These are phyloP conservation scores for Oncorhynchus tshawytscha DNA, from an alignment of 2,113 vertebrate genomes.

Conservation along the genomic window DNA sequence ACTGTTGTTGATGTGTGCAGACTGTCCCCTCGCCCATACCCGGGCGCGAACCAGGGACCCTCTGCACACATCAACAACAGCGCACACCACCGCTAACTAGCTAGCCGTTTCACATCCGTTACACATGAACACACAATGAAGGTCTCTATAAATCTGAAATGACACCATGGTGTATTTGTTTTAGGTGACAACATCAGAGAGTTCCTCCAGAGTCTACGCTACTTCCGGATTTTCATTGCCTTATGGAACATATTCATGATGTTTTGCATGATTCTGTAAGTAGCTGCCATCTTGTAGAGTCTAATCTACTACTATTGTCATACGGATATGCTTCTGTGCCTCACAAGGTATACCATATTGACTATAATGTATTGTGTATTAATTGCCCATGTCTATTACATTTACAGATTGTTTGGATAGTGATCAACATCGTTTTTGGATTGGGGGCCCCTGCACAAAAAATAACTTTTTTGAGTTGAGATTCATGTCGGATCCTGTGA, in stretches of 20 bases:
- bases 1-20: no score
- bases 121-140: no score
- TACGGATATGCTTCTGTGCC: no score
- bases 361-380: not conserved
- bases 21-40: no score
- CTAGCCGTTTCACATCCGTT: no score
- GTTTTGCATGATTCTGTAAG: constrained; percentile 99
- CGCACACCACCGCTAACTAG: no score
- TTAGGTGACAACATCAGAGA: constrained; percentile 95
- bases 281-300: constrained; percentile 41
- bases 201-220: constrained; percentile 92
- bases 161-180: constrained; percentile 11
- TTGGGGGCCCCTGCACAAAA: not conserved
- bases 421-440: constrained; percentile 60
- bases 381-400: constrained; percentile 3
- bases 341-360: no score
- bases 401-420: constrained; percentile 91
- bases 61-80: no score
- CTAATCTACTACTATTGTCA: no score
- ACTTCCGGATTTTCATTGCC: constrained; percentile 97
- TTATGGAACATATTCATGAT: constrained; percentile 98
- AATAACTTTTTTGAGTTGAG: not conserved
- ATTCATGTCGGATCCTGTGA: not conserved
- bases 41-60: no score
- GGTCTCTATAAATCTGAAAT: no score